A percentile compares a stretch with the other conserved stretches of the same genome.
Evolutionary conservation across 2,888 invertebrate species (phyloP).

Genomic region (Ecliptopera silaceata): DNA sequence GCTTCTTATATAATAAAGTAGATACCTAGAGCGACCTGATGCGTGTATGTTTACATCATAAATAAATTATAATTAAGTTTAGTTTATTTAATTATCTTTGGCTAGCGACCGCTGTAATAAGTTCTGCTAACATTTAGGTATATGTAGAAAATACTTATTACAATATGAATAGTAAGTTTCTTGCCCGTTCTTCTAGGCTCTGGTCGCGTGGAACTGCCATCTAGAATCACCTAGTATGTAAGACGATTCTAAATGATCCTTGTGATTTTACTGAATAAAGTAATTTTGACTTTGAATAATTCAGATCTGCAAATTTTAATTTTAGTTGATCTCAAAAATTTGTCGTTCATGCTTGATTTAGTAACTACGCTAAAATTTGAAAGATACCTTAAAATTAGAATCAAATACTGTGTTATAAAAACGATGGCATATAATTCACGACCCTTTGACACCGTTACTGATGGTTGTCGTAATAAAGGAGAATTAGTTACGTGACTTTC

Average conservation of each 20-base stretch:
- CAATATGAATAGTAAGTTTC: too few species aligned
- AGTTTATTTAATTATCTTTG: conserved; percentile 9
- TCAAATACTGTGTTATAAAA: conserved; percentile 7
- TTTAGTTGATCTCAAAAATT: background rate
- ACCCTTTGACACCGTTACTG: conserved; percentile 39
- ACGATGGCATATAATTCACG: conserved; percentile 26
- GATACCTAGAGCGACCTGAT: conserved; percentile 34
- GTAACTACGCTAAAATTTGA: background rate
- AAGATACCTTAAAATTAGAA: conserved; percentile 17
- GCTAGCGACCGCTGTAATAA: conserved; percentile 6
- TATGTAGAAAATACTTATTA: background rate
- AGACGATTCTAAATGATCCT: too few species aligned
- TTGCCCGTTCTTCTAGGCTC: too few species aligned
- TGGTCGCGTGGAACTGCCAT: too few species aligned
- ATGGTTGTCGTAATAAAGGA: conserved; percentile 24
- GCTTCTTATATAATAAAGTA: conserved; percentile 45
- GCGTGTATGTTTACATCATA: conserved; percentile 25
- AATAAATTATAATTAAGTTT: conserved; percentile 20
- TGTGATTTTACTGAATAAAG: too few species aligned
- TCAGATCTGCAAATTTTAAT: too few species aligned
- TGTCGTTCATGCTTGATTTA: background rate
- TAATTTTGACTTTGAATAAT: too few species aligned
- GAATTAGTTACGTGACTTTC: conserved; percentile 58
- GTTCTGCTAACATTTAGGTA: background rate
- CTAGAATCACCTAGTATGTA: too few species aligned